These are phyloP conservation scores for Callyntrura guangdongensis DNA, from an alignment of 2,888 invertebrate species.

Conservation along the genomic window DNA sequence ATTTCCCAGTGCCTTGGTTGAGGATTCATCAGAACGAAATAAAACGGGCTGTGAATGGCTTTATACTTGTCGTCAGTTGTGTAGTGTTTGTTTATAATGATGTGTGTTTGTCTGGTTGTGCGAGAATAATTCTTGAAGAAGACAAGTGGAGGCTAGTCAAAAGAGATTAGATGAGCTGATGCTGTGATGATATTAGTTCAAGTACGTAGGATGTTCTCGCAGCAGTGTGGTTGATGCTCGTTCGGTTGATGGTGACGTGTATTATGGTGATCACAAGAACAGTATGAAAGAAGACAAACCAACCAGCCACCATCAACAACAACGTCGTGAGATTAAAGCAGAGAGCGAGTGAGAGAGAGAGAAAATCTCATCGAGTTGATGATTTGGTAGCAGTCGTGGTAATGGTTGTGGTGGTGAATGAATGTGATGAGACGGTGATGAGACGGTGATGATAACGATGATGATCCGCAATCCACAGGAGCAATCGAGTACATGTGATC, in stretches of 20 bases:
- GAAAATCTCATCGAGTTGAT: conserved; percentile 56
- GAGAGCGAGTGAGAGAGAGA: conserved; percentile 23
- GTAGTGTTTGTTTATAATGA: conserved; percentile 34
- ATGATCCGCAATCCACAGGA: conserved; percentile 75
- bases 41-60: conserved; percentile 29
- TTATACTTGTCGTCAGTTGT: conserved; percentile 15
- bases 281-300: conserved; percentile 38
- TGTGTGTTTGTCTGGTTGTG: conserved; percentile 29
- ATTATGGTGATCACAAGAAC: conserved; percentile 67
- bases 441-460: too few relatives aligned
- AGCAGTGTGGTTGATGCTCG: conserved; percentile 34
- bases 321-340: conserved; percentile 34
- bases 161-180: conserved; percentile 60
- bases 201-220: conserved; percentile 3
- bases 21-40: conserved; percentile 11
- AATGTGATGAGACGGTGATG: conserved; percentile 62
- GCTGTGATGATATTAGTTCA: conserved; percentile 62
- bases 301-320: conserved; percentile 37
- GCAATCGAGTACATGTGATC: conserved; percentile 77
- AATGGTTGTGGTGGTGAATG: conserved; percentile 61
- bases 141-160: conserved; percentile 62
- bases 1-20: neutral
- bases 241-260: conserved; percentile 63
- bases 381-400: conserved; percentile 61
- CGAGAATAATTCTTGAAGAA: conserved; percentile 28